Evolutionary conservation across 2,113 vertebrate genomes (phyloP).

Genomic region (Charadrius vociferus): DNA sequence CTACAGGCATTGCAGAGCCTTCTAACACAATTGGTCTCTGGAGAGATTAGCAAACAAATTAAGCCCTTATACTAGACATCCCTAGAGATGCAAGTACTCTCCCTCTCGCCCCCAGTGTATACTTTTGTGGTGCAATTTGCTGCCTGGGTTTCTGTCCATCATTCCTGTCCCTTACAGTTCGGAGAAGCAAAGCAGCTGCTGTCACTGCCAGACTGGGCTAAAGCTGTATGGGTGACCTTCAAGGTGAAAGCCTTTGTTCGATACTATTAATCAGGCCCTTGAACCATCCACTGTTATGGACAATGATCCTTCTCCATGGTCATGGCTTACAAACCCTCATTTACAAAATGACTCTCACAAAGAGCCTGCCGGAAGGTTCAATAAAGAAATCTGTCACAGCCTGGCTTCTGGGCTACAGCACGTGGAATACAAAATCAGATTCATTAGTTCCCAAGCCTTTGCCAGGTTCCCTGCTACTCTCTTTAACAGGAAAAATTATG

Average conservation of each 20-base stretch:
- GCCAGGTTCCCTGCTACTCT: background rate
- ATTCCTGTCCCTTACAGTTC: background rate
- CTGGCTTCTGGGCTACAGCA: background rate
- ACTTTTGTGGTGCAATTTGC: background rate
- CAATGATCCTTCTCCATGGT: background rate
- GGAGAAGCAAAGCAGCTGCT: background rate
- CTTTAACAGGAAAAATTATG: conserved; percentile 32
- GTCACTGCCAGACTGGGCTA: background rate
- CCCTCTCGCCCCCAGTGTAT: background rate
- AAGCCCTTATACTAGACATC: background rate
- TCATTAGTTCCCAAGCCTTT: background rate
- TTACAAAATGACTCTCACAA: background rate
- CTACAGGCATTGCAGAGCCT: background rate
- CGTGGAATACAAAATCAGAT: background rate
- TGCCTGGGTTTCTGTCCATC: background rate
- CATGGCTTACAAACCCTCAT: background rate
- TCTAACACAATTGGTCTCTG: background rate
- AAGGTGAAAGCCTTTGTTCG: background rate
- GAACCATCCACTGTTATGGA: background rate
- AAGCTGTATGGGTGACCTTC: background rate
- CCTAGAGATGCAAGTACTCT: background rate
- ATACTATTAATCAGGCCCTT: background rate
- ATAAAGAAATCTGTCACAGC: background rate
- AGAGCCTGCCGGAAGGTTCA: background rate
- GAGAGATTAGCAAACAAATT: background rate